These are phyloP conservation scores for Cyprinodon variegatus DNA, from an alignment of 2,113 vertebrate genomes.

Conservation along the genomic window DNA sequence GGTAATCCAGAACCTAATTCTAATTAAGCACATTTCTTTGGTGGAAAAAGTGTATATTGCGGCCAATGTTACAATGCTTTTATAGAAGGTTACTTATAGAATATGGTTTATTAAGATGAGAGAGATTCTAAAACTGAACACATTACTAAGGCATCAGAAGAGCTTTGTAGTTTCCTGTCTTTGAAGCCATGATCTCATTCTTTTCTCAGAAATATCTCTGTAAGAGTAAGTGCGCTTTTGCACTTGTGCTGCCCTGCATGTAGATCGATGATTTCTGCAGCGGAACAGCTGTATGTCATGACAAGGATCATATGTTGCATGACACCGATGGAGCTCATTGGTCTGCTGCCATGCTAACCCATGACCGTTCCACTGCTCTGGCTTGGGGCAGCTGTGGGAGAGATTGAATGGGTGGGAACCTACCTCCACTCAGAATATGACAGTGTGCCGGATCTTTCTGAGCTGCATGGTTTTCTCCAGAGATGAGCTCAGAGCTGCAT, in stretches of 20 bases:
- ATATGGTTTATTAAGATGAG: slow-evolving; percentile 21
- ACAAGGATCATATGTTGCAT: slow-evolving; percentile 55
- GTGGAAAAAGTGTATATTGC: slow-evolving; percentile 15
- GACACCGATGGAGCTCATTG: slow-evolving; percentile 43
- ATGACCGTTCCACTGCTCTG: slow-evolving; percentile 51
- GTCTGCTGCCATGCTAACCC: slow-evolving; percentile 43
- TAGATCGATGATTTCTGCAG: slow-evolving; percentile 22
- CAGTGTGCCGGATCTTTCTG: slow-evolving; percentile 24
- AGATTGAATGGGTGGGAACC: slow-evolving; percentile 29
- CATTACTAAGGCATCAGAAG: slow-evolving; percentile 30
- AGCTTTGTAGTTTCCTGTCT: slow-evolving; percentile 27
- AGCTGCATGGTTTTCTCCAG: slow-evolving; percentile 40
- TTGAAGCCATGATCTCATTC: slow-evolving; percentile 25
- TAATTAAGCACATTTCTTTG: slow-evolving; percentile 13
- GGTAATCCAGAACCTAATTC: background rate
- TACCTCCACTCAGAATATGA: slow-evolving; percentile 17
- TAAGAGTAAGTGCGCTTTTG: background rate
- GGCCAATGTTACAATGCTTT: slow-evolving; percentile 30
- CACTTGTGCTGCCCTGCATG: slow-evolving; percentile 16
- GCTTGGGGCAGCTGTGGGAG: slow-evolving; percentile 49
- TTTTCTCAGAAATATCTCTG: slow-evolving; percentile 8
- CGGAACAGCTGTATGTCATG: slow-evolving; percentile 52
- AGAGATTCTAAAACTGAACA: slow-evolving; percentile 25
- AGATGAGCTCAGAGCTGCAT: slow-evolving; percentile 32
- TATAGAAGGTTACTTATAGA: slow-evolving; percentile 14